Conservation (phyloP, 2,888 invertebrate genomes). For the Phyllotreta striolata region DNA sequence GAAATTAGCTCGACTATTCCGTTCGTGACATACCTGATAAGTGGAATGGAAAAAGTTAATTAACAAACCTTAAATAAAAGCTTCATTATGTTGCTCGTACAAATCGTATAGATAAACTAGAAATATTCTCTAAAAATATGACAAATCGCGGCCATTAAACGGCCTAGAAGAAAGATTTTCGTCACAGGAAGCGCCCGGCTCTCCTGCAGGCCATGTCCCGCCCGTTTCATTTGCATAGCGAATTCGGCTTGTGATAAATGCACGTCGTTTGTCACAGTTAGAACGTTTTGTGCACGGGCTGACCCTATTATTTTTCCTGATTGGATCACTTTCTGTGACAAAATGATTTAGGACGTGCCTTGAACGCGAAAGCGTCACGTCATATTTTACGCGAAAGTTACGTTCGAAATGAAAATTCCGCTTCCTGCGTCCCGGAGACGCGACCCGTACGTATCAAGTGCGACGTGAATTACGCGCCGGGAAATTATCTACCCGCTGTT, state of each 20-base stretch:
- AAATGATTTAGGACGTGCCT: conserved; percentile 57
- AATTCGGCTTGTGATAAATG: conserved; percentile 48
- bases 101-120: conserved; percentile 8
- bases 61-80: too few relatives aligned
- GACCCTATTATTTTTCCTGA: conserved; percentile 58
- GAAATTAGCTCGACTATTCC: not conserved
- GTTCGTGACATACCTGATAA: not conserved
- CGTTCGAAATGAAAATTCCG: conserved; percentile 16
- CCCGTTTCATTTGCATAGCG: conserved; percentile 46
- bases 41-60: not conserved
- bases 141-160: conserved; percentile 16
- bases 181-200: conserved; percentile 31
- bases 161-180: conserved; percentile 21
- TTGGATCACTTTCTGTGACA: conserved; percentile 58
- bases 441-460: conserved; percentile 10
- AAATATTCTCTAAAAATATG: conserved; percentile 2
- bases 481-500: conserved; percentile 6
- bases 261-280: conserved; percentile 49
- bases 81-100: not conserved
- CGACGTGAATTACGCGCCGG: conserved; percentile 3
- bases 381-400: conserved; percentile 19
- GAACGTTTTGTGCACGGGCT: conserved; percentile 50
- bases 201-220: conserved; percentile 38
- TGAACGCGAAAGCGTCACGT: conserved; percentile 44
- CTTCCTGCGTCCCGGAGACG: not conserved